Base-by-base conservation (phyloP, 2,888 invertebrate genomes). In the Platycheirus albimanus region DNA sequence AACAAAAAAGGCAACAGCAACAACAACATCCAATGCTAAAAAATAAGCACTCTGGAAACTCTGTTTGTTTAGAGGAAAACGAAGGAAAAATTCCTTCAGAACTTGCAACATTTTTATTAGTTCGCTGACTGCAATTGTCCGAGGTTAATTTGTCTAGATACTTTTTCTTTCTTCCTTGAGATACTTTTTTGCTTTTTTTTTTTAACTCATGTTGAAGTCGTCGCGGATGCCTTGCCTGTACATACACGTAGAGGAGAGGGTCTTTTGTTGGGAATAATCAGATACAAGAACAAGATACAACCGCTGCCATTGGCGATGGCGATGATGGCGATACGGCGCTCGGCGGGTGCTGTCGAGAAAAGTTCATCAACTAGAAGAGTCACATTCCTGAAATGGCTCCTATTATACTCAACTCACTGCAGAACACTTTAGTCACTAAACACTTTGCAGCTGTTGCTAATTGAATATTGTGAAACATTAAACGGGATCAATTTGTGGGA, bases 71-170 rank as follows among this genome's bases (percentile, higher is more conserved):
- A 45, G 41, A 66, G 19, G n/a, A 17, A 38, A 36, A 30, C 28
- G 28, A 47, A 24, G 64, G 15, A n/a, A 30, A 49, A 47, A 69
- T 64, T 43, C 30, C 41, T 69, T 24, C 33, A 45, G 72, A 78
- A 74, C 67, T 83, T 83, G 78, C 78, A 74, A 56, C 83, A 69
- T 83, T 78, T 45, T 61, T 77, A 83, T 72, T 72, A 78, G 77
- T 83, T 83, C 78, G 78, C 83, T 78, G 83, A 83, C 83, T 83
- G 72, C 83, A 83, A 74, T 83, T 83, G 78, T 78, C 83, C 83
- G 83, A 56, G 77, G 83, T 78, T 78, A 63, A 80, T 69, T 72
- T 72, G 28, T 66, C 63, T 63, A 17, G n/a, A n/a, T n/a, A n/a
- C n/a, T n/a, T n/a, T n/a, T n/a, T n/a, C 33, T 70, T 41, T 41